These are phyloP conservation scores for Steatocranus sp. DNA, from an alignment of 2,797 vertebrate genomes.

Conservation along the genomic window DNA sequence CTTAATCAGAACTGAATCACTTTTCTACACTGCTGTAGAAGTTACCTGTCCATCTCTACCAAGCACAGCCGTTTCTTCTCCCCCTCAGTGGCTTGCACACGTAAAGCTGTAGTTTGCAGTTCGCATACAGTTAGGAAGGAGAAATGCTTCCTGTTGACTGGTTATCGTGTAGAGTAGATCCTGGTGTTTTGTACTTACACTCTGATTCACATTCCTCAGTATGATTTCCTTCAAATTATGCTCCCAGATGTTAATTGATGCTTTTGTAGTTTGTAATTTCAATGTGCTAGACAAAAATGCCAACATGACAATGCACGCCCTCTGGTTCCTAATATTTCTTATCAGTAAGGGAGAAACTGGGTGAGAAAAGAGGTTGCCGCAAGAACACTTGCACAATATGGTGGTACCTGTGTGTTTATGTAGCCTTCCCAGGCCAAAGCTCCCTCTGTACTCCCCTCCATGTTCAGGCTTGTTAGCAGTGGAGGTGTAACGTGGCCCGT, in stretches of 20 bases:
- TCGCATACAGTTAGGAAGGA: neutral
- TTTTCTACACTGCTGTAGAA: neutral
- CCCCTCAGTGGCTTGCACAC: neutral
- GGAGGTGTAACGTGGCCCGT: neutral
- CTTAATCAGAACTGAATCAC: neutral
- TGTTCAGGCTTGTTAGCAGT: slow-evolving; percentile 42
- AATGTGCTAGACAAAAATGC: neutral
- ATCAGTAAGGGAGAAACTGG: neutral
- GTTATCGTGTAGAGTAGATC: neutral
- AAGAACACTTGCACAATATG: slow-evolving; percentile 2
- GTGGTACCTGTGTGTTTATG: neutral
- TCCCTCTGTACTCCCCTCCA: neutral
- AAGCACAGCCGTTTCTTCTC: neutral
- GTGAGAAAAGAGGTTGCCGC: neutral
- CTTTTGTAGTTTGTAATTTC: neutral
- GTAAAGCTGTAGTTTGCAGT: neutral
- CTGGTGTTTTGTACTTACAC: neutral
- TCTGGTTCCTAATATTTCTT: neutral
- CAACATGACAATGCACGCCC: neutral
- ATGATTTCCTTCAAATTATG: neutral
- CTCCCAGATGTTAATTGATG: neutral
- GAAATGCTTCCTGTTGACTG: neutral
- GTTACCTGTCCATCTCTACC: neutral
- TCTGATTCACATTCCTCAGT: neutral
- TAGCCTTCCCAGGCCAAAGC: neutral